These are phyloP conservation scores for Coremacera marginata DNA, from an alignment of 2,888 invertebrate species.

Conservation along the genomic window DNA sequence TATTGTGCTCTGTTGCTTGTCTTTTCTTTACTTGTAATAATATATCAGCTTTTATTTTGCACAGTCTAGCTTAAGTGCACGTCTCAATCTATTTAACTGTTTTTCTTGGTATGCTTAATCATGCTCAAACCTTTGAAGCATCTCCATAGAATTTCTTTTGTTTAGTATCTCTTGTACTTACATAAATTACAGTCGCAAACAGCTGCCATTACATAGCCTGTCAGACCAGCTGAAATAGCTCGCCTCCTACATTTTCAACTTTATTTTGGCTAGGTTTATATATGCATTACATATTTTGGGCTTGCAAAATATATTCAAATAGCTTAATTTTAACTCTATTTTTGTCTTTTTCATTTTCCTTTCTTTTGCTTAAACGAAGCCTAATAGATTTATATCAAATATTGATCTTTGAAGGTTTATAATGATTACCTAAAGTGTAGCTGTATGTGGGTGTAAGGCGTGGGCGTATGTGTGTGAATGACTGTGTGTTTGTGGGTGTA, in stretches of 20 bases:
- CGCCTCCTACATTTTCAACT: not conserved
- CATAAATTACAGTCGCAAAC: no score
- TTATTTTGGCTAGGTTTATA: not conserved
- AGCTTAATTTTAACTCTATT: not conserved
- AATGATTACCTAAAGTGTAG: constrained; percentile 7
- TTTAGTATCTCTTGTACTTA: no score
- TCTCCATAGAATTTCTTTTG: not conserved
- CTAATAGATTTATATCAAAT: constrained; percentile 34
- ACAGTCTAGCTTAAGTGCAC: no score
- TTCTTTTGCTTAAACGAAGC: not conserved
- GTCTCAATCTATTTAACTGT: not conserved
- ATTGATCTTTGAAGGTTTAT: constrained; percentile 30
- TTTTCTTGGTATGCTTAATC: not conserved
- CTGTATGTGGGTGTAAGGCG: not conserved
- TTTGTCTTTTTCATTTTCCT: not conserved
- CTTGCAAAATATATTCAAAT: constrained; percentile 15
- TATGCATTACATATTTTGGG: no score
- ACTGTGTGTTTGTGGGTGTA: not conserved
- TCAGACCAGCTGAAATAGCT: not conserved
- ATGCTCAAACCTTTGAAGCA: not conserved
- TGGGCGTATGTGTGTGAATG: not conserved
- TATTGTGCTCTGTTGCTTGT: no score
- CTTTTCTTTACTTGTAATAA: no score
- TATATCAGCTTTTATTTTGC: no score
- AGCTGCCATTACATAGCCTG: not conserved